These are phyloP conservation scores for Oplegnathus fasciatus DNA, from an alignment of 2,113 vertebrate genomes.

Conservation along the genomic window DNA sequence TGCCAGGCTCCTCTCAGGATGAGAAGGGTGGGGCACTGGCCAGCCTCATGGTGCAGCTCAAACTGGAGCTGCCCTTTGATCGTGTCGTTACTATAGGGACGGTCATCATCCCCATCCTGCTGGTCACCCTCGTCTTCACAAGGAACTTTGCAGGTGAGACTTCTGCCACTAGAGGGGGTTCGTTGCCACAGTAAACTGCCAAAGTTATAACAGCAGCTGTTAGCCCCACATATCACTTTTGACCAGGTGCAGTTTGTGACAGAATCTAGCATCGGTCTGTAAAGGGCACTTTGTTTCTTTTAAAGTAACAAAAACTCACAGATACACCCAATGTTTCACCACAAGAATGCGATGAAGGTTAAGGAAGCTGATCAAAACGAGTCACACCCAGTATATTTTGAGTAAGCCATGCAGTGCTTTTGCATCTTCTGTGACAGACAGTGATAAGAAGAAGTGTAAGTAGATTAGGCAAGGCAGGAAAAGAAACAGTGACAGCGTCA, in stretches of 20 bases:
- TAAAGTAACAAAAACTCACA: background rate
- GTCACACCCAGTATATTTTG: background rate
- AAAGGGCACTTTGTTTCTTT: background rate
- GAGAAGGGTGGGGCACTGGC: conserved; percentile 93
- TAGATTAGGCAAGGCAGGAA: background rate
- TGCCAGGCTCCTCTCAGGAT: conserved; percentile 95
- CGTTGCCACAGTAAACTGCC: background rate
- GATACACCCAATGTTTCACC: background rate
- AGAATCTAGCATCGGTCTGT: background rate
- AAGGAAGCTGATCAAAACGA: background rate
- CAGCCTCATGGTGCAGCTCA: conserved; percentile 94
- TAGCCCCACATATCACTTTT: background rate
- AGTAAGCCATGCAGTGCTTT: background rate
- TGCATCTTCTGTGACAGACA: conserved; percentile 12
- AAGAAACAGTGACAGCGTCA: background rate
- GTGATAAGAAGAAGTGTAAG: conserved; percentile 46
- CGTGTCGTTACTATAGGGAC: conserved; percentile 98
- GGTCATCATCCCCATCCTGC: conserved; percentile 97
- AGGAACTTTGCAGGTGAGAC: conserved; percentile 98
- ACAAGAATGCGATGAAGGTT: background rate
- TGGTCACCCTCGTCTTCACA: conserved; percentile 98
- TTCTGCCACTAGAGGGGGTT: conserved; percentile 48
- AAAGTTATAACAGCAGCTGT: background rate
- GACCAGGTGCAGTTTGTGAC: background rate
- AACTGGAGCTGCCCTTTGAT: conserved; percentile 97